Percentiles rank a stretch among this genome's conserved stretches.
These are phyloP conservation scores for Microtus pennsylvanicus DNA, from an alignment of 2,113 vertebrate genomes.

Conservation along the genomic window DNA sequence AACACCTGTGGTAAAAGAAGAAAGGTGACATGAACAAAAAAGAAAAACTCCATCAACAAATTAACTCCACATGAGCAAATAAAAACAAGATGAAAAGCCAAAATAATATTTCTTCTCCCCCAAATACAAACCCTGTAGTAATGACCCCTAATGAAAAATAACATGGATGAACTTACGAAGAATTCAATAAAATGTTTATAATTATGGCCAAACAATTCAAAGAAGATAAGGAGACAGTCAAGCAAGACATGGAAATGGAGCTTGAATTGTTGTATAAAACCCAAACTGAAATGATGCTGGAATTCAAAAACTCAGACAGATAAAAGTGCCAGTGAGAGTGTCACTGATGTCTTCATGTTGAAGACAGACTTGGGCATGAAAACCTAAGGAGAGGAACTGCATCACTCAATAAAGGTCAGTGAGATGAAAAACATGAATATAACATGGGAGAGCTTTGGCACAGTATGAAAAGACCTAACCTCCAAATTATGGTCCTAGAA, in stretches of 20 bases:
- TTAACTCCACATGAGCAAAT: background rate
- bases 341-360: background rate
- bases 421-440: background rate
- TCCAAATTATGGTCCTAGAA: background rate
- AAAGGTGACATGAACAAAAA: background rate
- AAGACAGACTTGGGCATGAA: background rate
- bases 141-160: background rate
- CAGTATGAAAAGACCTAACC: background rate
- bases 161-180: background rate
- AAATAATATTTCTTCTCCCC: background rate
- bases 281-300: background rate
- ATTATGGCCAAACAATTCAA: background rate
- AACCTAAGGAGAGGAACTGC: background rate
- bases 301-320: background rate
- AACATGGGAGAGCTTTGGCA: background rate
- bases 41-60: background rate
- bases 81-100: background rate
- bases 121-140: background rate
- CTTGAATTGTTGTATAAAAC: background rate
- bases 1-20: background rate
- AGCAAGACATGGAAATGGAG: background rate
- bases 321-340: background rate
- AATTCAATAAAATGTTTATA: background rate
- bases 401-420: background rate
- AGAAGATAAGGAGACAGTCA: background rate